These are phyloP conservation scores for Listrodromus nycthemerus DNA, from an alignment of 2,888 invertebrate genomes.

Conservation along the genomic window DNA sequence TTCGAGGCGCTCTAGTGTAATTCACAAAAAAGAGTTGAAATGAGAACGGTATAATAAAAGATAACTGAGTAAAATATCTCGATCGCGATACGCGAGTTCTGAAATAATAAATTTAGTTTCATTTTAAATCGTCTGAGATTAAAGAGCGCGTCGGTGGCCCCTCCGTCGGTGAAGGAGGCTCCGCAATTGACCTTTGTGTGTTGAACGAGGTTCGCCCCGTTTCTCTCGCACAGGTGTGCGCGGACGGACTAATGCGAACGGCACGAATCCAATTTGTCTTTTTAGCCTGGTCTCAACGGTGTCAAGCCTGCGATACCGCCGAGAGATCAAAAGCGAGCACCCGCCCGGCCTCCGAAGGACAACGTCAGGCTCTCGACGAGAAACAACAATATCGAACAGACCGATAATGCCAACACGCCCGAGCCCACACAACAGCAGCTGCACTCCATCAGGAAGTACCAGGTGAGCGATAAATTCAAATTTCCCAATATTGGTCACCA, in stretches of 20 bases:
- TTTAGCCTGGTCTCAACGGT: slow-evolving; percentile 82
- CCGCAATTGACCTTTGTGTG: slow-evolving; percentile 30
- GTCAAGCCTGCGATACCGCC: slow-evolving; percentile 88
- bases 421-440: slow-evolving; percentile 94
- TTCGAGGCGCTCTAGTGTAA: too few relatives aligned
- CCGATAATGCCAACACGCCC: slow-evolving; percentile 85
- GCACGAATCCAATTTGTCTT: slow-evolving; percentile 74
- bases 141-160: slow-evolving; percentile 43
- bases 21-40: background rate
- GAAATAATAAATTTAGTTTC: slow-evolving; percentile 1
- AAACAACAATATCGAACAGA: slow-evolving; percentile 84
- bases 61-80: background rate
- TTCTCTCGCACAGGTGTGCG: slow-evolving; percentile 51
- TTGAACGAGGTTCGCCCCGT: slow-evolving; percentile 20
- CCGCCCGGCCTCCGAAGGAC: slow-evolving; percentile 87
- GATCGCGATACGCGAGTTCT: background rate
- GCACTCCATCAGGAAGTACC: slow-evolving; percentile 96
- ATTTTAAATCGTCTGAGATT: slow-evolving; percentile 33
- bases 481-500: background rate
- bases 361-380: slow-evolving; percentile 86
- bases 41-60: background rate
- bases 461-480: slow-evolving; percentile 87
- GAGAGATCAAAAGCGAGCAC: slow-evolving; percentile 89
- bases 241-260: slow-evolving; percentile 68
- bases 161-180: slow-evolving; percentile 26